Base-by-base conservation (phyloP, 1,140 invertebrate genomes). In the Sinonovacula constricta region DNA sequence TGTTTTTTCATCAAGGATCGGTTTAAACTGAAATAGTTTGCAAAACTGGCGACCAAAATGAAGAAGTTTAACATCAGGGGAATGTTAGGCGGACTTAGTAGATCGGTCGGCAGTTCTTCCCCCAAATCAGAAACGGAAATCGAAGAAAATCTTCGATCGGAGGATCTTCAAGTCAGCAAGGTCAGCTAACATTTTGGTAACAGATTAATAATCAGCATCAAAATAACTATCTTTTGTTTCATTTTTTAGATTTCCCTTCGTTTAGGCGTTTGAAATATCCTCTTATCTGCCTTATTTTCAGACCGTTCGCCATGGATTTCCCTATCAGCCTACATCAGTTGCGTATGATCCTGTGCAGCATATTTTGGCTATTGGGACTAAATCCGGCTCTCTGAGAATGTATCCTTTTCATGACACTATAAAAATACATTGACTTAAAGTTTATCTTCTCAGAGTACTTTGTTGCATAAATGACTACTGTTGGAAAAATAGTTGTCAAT, bases 261-360 rank as follows among this genome's bases (percentile, higher is more conserved):
- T n/a, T n/a, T n/a, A n/a, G n/a, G n/a, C n/a, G n/a, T n/a, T n/a
- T n/a, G n/a, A n/a, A n/a, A n/a, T n/a, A n/a, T n/a, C n/a, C n/a
- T n/a, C n/a, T n/a, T n/a, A n/a, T n/a, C n/a, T n/a, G n/a, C 24
- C 56, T 84, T 68, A 84, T 77, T 95, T 95, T 24, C 95, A 99
- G 97, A 98, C 97, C 85, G 97, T 98, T 89, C 94, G 97, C 51
- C 98, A 99, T 95, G 98, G 98, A 84, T 99, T 99, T 93, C 98
- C 98, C 79, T 96, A 97, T 92, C 96, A 98, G 86, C 98, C 98
- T 53, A 98, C 97, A 80, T 96, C 97, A 51, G 92, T 99, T 91
- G 98, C 98, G 57, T 99, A 97, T 93, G 98, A 99, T 93, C 97
- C 98, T 54, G 95, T 99, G 84, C 98, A 99, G 92, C 96, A 95